Evolutionary conservation across 2,888 invertebrate genomes (phyloP).

Genomic region (Lasioglossum oenotherae): DNA sequence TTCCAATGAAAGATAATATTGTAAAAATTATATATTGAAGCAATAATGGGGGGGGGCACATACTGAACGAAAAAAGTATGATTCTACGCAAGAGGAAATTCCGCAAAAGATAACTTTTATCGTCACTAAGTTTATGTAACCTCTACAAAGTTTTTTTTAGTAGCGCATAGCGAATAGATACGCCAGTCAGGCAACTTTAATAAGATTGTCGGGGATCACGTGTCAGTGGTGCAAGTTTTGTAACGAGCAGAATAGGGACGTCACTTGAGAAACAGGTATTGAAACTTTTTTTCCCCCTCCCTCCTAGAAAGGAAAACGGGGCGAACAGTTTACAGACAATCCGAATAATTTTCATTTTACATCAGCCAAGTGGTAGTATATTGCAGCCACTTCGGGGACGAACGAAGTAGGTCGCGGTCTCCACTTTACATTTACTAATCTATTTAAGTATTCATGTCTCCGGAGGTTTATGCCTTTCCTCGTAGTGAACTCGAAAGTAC

Average conservation of each 20-base stretch:
- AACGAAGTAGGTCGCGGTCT: constrained; percentile 15
- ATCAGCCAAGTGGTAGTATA: constrained; percentile 19
- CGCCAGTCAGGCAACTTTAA: background rate
- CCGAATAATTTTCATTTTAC: constrained; percentile 2
- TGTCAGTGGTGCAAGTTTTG: background rate
- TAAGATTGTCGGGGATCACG: background rate
- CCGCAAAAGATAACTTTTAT: background rate
- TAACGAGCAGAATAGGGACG: background rate
- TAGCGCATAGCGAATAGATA: background rate
- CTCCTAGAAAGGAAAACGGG: background rate
- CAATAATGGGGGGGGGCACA: fast-evolving
- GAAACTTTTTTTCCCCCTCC: background rate
- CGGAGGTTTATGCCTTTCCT: constrained; percentile 9
- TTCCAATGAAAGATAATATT: too few relatives aligned
- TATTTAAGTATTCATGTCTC: constrained; percentile 15
- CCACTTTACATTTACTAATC: constrained; percentile 11
- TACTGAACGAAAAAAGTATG: background rate
- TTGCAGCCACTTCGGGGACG: constrained; percentile 7
- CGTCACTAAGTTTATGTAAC: background rate
- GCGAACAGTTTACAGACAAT: constrained; percentile 9
- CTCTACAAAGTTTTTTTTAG: background rate
- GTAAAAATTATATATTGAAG: background rate
- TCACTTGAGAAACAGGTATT: background rate
- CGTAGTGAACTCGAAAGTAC: background rate
- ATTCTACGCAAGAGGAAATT: background rate